Evolutionary conservation across 1,140 invertebrate genomes (phyloP).

Genomic region (Caenorhabditis brenneri): DNA sequence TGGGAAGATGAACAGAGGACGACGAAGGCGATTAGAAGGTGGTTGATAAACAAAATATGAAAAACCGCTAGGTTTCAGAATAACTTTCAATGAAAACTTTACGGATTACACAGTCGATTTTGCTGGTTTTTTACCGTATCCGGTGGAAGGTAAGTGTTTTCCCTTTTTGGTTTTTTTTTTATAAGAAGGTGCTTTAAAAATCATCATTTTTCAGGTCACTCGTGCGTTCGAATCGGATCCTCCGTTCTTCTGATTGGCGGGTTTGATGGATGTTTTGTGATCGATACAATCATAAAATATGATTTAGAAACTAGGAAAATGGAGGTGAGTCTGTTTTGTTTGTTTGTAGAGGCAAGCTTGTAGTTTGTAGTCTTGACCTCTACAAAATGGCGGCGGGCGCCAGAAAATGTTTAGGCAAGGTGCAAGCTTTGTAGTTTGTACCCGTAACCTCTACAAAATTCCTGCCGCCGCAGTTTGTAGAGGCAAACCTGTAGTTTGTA

Average conservation of each 20-base stretch:
- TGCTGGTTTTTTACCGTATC: slow-evolving; percentile 5
- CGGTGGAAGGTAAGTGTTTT: slow-evolving; percentile 9
- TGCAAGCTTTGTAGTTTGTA: no score
- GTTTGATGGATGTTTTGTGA: slow-evolving; percentile 8
- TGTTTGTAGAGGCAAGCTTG: no score
- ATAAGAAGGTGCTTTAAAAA: background rate
- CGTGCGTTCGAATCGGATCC: background rate
- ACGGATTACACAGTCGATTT: background rate
- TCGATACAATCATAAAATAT: slow-evolving; percentile 18
- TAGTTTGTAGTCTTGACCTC: no score
- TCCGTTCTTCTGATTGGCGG: background rate
- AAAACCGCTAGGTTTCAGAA: background rate
- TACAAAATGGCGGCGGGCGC: no score
- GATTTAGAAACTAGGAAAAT: background rate
- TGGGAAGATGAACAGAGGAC: slow-evolving; percentile 14
- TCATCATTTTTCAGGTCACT: background rate
- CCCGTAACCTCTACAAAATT: no score
- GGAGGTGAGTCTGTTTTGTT: background rate
- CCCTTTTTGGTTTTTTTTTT: no score
- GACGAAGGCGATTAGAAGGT: background rate
- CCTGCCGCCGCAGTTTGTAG: no score
- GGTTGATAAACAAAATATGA: background rate
- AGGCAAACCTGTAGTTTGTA: no score
- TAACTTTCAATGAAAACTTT: background rate
- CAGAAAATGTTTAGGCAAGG: no score